These are phyloP conservation scores for Petromus typicus DNA, from an alignment of 2,113 vertebrate genomes.

Conservation along the genomic window DNA sequence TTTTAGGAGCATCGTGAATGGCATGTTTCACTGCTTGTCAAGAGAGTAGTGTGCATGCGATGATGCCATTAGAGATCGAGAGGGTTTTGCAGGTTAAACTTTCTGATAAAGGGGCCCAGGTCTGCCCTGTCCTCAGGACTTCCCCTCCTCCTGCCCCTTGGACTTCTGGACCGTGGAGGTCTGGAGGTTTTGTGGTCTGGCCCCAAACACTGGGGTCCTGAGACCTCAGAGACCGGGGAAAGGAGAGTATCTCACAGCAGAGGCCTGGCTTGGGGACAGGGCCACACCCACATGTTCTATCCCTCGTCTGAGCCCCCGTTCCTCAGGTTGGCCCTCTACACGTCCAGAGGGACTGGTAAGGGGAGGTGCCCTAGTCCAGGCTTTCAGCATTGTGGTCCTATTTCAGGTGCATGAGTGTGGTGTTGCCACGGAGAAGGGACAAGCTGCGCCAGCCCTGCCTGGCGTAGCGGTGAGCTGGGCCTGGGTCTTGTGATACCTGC, in stretches of 20 bases:
- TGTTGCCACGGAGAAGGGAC: neutral
- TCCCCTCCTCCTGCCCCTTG: neutral
- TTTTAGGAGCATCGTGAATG: too few relatives aligned
- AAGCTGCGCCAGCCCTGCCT: neutral
- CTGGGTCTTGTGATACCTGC: neutral
- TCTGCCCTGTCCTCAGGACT: neutral
- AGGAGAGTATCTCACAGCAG: neutral
- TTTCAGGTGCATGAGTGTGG: neutral
- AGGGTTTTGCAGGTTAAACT: neutral
- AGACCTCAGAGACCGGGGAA: neutral
- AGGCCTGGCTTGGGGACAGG: neutral
- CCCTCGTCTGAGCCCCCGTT: neutral
- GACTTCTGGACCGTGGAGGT: neutral
- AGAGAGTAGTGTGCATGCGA: neutral
- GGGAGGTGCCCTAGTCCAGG: neutral
- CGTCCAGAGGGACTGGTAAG: neutral
- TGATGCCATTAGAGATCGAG: neutral
- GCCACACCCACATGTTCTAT: neutral
- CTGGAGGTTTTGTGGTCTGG: neutral
- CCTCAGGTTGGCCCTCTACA: neutral
- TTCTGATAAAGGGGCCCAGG: neutral
- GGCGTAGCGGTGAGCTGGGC: neutral
- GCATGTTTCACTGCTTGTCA: accelerated
- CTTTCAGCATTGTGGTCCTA: neutral
- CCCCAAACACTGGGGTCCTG: neutral